These are phyloP conservation scores for Austrofundulus limnaeus DNA, from an alignment of 2,113 vertebrate genomes.

Conservation along the genomic window DNA sequence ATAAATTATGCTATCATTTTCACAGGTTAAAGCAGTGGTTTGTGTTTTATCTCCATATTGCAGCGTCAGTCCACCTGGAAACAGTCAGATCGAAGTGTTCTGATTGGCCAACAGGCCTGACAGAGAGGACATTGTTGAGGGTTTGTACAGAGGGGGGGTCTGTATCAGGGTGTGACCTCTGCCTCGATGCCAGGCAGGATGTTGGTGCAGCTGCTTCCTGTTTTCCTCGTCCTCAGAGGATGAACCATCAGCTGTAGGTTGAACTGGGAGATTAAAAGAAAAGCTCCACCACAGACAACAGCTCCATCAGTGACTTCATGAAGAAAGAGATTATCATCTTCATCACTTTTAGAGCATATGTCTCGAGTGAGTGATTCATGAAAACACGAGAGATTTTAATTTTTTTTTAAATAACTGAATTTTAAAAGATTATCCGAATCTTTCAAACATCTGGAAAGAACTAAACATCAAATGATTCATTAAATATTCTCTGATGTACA, in stretches of 20 bases:
- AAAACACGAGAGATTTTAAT: too few relatives aligned
- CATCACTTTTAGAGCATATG: too few relatives aligned
- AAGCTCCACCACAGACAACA: too few relatives aligned
- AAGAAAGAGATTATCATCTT: too few relatives aligned
- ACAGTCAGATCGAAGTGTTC: constrained; percentile 39
- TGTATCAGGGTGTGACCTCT: constrained; percentile 1
- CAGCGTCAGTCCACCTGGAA: constrained; percentile 30
- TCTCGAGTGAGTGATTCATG: too few relatives aligned
- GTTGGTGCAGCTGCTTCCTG: constrained; percentile 82
- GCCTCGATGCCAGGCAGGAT: constrained; percentile 68
- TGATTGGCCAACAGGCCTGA: constrained; percentile 38
- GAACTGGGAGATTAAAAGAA: not conserved
- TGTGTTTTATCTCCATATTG: not conserved
- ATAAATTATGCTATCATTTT: too few relatives aligned
- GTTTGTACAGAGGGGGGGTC: constrained; percentile 38
- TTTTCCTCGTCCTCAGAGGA: constrained; percentile 40
- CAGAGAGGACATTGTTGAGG: constrained; percentile 66
- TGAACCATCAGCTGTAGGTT: not conserved
- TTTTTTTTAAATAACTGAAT: too few relatives aligned
- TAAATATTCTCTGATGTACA: too few relatives aligned
- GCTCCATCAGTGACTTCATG: too few relatives aligned
- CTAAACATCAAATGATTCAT: too few relatives aligned
- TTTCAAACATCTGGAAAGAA: too few relatives aligned
- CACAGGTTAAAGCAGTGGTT: not conserved
- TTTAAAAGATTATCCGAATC: too few relatives aligned